Evolutionary conservation across 1,140 invertebrate species (phyloP), one percentile per base, ranked within the genome.

Genomic region (Drosophila mojavensis): DNA sequence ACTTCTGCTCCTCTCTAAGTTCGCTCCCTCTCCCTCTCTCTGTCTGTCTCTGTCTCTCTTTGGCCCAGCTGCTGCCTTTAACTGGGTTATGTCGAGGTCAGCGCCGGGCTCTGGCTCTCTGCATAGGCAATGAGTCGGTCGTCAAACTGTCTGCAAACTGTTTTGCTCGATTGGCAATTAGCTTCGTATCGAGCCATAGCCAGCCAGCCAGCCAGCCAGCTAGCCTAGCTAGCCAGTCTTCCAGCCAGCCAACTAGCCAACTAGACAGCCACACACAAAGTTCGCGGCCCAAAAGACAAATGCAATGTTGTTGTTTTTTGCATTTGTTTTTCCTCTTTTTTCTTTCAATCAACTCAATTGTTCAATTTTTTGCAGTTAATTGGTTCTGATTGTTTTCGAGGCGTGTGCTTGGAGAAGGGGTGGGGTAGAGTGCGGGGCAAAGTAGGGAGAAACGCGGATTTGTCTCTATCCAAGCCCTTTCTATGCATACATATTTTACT

Each of bases 361-460:
- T 88, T 89, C 84, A 84, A 84, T 89, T 83, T 85, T 39, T 39
- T 39, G 36, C 80, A 74, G 85, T 88, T 88, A 88, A 88, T 88
- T 88, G 84, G 84, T 89, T 89, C 80, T 88, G 84, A 88, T 88
- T 88, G 85, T 84, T 88, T 88, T 88, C 74, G 60, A 76, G 84
- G 84, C 85, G 84, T 88, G 84, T 79, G 65, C 66, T 11, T 17
- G 17, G 33, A 2, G 7, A 9, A 2, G 43, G 43, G 13, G 43
- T 6, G 43, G 43, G 11, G 43, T 5, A 15, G 11, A 33, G 33
- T 2, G 7, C 5, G 6, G 33, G 33, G 33, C 33, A 33, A 0
- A 24, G 20, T 3, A 24, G 5, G 6, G 28, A 30, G 28, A 30
- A 30, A 30, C 4, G 28, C 28, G 6, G 6, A 7, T 33, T 33